Evolutionary conservation across 23 tunicate species (phyloP).

Genomic region (Phallusia fumigata): DNA sequence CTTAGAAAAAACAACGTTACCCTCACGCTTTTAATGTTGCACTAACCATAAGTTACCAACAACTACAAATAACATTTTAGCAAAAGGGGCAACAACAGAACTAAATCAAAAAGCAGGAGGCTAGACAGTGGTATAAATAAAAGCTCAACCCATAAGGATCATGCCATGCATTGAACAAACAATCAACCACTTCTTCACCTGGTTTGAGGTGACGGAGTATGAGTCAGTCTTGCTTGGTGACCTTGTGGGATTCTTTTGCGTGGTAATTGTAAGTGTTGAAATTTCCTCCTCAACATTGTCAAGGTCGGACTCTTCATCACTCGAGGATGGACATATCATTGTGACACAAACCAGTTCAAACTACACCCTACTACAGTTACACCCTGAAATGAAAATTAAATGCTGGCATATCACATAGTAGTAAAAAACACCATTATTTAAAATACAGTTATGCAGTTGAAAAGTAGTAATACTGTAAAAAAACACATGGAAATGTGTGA

Average conservation of each 20-base stretch:
- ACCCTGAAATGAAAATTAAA: no score
- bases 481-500: no score
- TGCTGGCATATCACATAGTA: neutral
- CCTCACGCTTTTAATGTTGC: no score
- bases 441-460: no score
- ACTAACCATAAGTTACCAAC: no score
- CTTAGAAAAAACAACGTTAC: no score
- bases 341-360: neutral
- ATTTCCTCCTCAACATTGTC: constrained; percentile 55
- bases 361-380: no score
- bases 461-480: no score
- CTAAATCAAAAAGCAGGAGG: neutral
- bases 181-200: constrained; percentile 12
- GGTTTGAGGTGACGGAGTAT: constrained; percentile 52
- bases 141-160: neutral
- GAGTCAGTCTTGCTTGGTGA: constrained; percentile 74
- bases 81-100: neutral
- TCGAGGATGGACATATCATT: constrained; percentile 82
- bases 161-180: neutral
- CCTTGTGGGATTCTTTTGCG: constrained; percentile 29
- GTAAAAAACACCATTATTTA: no score
- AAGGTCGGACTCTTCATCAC: constrained; percentile 70
- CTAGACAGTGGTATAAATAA: no score
- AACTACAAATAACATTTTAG: no score
- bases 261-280: constrained; percentile 5